A percentile compares a stretch with the other conserved stretches of the same genome.
Conservation (phyloP, 2,113 vertebrate species). For the Zootoca vivipara region DNA sequence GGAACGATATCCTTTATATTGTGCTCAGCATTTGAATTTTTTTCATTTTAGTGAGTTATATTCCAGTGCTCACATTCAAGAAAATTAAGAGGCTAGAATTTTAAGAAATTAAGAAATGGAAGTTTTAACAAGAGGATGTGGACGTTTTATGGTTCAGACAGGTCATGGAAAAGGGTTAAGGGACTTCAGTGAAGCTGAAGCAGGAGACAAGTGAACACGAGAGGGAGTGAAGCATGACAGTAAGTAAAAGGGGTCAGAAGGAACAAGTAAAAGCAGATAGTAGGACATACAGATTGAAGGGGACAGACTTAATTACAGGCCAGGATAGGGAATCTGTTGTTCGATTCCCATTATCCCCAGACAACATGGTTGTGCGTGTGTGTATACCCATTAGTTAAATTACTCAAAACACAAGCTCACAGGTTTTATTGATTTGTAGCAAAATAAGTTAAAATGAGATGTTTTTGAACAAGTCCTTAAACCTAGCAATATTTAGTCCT, state of each 20-base stretch:
- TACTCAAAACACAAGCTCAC: background rate
- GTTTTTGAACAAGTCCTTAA: background rate
- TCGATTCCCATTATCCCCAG: too few species aligned
- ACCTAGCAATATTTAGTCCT: background rate
- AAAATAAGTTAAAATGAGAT: background rate
- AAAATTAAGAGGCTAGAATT: conserved; percentile 8
- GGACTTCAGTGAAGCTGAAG: background rate
- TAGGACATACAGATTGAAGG: background rate
- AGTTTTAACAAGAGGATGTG: background rate
- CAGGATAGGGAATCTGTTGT: too few species aligned
- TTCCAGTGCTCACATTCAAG: background rate
- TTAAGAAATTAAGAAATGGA: conserved; percentile 19
- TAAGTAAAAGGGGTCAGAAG: background rate
- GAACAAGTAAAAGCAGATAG: background rate
- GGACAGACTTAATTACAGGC: too few species aligned
- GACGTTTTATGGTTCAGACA: background rate
- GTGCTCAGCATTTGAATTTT: background rate
- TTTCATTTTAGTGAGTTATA: conserved; percentile 24
- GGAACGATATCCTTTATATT: conserved; percentile 97
- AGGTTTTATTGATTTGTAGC: background rate
- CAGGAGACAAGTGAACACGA: background rate
- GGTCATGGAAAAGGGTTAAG: background rate
- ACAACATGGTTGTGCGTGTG: too few species aligned
- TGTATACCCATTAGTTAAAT: background rate
- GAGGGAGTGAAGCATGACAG: background rate